Evolutionary conservation across 1,140 invertebrate genomes (phyloP).

Genomic region (Aleiodes sp.): DNA sequence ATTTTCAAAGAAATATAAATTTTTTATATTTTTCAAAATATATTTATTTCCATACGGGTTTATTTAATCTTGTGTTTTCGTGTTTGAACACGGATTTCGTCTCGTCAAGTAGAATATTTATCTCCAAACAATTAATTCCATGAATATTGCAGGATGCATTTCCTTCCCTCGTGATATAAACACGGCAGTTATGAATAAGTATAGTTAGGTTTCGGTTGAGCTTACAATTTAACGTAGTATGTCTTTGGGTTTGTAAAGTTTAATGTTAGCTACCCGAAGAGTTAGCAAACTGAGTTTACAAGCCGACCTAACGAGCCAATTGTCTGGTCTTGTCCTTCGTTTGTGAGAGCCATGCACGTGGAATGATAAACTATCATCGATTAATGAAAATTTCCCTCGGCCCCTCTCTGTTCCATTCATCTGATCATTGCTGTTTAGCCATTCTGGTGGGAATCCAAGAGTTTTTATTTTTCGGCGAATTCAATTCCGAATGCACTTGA

Average conservation of each 20-base stretch:
- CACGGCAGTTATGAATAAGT: not conserved
- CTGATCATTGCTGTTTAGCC: no score
- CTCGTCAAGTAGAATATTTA: no score
- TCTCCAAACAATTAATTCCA: not conserved
- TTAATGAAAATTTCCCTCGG: not conserved
- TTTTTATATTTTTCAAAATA: no score
- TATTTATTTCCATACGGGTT: no score
- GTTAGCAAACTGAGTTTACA: constrained; percentile 13
- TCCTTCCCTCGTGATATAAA: no score
- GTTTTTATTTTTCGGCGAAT: not conserved
- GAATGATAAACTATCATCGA: constrained; percentile 16
- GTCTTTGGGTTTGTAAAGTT: constrained; percentile 11
- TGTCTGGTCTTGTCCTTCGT: constrained; percentile 3
- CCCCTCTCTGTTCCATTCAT: not conserved
- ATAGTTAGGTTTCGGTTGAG: not conserved
- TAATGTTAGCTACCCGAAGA: not conserved
- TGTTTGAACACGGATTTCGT: not conserved
- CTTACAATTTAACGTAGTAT: not conserved
- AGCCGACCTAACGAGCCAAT: constrained; percentile 14
- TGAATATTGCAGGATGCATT: not conserved
- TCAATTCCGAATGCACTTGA: not conserved
- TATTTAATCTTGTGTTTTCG: no score
- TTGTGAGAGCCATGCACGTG: not conserved
- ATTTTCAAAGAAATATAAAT: no score
- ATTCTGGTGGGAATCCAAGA: not conserved